Evolutionary conservation across 2,113 vertebrate species (phyloP).

Genomic region (Numenius arquata): DNA sequence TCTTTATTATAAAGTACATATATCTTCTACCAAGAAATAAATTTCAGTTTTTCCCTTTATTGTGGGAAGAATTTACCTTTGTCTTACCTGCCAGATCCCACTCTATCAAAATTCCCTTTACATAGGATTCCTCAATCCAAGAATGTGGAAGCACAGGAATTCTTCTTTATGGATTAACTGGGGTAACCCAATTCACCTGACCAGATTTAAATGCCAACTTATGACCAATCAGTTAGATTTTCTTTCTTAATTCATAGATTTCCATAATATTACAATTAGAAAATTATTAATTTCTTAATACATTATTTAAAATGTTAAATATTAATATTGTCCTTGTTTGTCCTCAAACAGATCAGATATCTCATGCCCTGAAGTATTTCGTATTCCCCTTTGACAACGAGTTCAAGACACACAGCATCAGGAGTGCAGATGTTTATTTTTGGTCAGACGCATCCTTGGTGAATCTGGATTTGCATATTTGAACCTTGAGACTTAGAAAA

Average conservation of each 20-base stretch:
- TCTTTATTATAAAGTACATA: neutral
- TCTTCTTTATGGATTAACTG: neutral
- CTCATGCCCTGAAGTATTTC: neutral
- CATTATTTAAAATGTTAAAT: neutral
- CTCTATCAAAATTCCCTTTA: neutral
- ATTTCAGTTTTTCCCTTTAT: neutral
- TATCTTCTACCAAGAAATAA: neutral
- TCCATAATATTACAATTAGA: neutral
- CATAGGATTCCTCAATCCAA: neutral
- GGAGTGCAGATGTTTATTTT: neutral
- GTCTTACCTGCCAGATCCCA: neutral
- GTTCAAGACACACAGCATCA: neutral
- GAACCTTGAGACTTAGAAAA: neutral
- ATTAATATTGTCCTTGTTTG: neutral
- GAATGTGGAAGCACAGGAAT: neutral
- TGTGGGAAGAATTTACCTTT: neutral
- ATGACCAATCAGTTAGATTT: neutral
- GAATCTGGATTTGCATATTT: neutral
- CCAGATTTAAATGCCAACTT: neutral
- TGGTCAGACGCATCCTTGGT: neutral
- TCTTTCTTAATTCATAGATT: neutral
- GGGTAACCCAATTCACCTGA: neutral
- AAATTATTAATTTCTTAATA: neutral
- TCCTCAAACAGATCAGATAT: neutral
- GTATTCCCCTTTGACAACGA: neutral